Conservation (phyloP, 1,140 invertebrate species). For the Bactericera cockerelli region DNA sequence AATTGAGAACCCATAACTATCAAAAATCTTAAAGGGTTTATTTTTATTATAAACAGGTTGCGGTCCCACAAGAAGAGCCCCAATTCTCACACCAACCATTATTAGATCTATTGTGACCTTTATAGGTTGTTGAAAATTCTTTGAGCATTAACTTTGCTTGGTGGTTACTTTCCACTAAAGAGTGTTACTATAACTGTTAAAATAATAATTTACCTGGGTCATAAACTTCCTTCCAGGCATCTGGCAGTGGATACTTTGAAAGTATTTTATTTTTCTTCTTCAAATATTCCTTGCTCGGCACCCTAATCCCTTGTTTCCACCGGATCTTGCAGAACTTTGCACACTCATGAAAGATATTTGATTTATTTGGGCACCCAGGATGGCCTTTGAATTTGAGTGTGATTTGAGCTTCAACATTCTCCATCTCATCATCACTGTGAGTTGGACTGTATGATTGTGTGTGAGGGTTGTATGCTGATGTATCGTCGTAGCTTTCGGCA, state of each 20-base stretch:
- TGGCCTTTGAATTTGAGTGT: constrained; percentile 35
- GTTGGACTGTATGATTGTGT: constrained; percentile 2
- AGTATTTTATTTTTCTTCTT: constrained; percentile 57
- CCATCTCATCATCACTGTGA: constrained; percentile 16
- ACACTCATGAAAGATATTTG: constrained; percentile 90
- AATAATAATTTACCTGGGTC: constrained; percentile 58
- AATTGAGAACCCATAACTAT: no score
- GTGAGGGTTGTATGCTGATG: constrained; percentile 21
- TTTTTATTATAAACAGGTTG: no score
- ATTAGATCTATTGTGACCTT: no score
- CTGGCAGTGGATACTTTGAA: constrained; percentile 78
- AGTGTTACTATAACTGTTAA: no score
- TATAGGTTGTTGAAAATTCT: no score
- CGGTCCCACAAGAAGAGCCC: no score
- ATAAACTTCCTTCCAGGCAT: constrained; percentile 85
- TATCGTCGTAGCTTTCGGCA: constrained; percentile 67
- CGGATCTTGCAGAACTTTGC: constrained; percentile 70
- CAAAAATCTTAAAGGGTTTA: no score
- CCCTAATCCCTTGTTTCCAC: constrained; percentile 61
- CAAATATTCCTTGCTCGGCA: constrained; percentile 58
- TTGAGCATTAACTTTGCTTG: no score
- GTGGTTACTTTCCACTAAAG: no score
- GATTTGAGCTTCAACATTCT: constrained; percentile 14
- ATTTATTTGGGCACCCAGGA: constrained; percentile 87
- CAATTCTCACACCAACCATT: no score